These are phyloP conservation scores for Xiphorhynchus erythropygius DNA, from an alignment of 2,797 vertebrate species.

Conservation along the genomic window DNA sequence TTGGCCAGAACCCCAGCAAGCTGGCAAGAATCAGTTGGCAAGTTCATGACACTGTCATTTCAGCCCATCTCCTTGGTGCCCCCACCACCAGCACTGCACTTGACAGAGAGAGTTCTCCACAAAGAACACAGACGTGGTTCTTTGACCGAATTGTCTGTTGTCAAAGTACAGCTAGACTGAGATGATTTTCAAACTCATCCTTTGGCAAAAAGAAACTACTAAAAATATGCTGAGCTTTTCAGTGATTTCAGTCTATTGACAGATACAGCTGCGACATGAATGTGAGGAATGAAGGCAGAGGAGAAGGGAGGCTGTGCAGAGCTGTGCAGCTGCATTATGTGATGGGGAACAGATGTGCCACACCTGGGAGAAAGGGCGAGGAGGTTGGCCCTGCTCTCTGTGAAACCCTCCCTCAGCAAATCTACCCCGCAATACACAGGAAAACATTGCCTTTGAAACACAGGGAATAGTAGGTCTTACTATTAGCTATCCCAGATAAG, in stretches of 20 bases:
- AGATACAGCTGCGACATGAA: background rate
- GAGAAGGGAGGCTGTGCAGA: background rate
- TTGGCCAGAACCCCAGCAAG: background rate
- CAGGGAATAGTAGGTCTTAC: background rate
- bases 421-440: background rate
- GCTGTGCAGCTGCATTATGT: background rate
- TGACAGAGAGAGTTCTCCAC: background rate
- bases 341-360: background rate
- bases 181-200: background rate
- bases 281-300: background rate
- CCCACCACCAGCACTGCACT: background rate
- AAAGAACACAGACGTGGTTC: background rate
- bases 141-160: background rate
- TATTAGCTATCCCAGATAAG: background rate
- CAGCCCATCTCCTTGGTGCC: background rate
- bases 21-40: constrained; percentile 28
- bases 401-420: background rate
- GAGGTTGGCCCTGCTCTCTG: accelerated
- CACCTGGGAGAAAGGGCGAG: background rate
- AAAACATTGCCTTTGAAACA: background rate
- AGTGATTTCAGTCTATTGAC: background rate
- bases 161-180: background rate
- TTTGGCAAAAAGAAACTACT: background rate
- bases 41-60: constrained; percentile 53
- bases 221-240: background rate